Evolutionary conservation across 2,113 vertebrate species (phyloP).

Genomic region (Panurus biarmicus): DNA sequence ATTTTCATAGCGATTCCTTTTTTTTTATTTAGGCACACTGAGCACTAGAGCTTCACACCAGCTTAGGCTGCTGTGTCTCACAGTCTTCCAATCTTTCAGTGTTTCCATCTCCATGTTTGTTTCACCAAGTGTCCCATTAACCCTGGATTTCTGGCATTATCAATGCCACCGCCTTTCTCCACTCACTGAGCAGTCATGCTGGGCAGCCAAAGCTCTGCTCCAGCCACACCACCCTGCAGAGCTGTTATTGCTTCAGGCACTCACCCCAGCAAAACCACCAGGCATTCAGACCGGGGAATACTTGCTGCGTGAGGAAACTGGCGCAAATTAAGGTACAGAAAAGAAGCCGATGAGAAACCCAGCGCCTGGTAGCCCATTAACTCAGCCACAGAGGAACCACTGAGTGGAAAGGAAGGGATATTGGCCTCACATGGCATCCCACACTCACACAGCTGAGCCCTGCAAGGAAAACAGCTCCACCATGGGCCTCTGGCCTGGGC

Average conservation of each 20-base stretch:
- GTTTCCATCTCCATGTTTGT: not conserved
- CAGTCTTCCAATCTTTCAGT: too few relatives aligned
- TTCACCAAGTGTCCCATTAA: not conserved
- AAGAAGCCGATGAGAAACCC: not conserved
- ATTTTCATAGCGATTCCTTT: not conserved
- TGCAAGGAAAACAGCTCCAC: not conserved
- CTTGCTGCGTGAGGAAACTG: not conserved
- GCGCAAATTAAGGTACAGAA: not conserved
- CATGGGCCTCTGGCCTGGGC: not conserved
- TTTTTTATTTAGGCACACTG: not conserved
- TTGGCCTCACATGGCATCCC: not conserved
- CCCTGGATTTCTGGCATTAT: not conserved
- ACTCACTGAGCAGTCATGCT: rapidly evolving
- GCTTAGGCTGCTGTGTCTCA: not conserved
- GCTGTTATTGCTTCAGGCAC: not conserved
- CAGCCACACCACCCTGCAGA: rapidly evolving
- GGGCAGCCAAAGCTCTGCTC: not conserved
- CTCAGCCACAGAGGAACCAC: not conserved
- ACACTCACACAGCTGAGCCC: not conserved
- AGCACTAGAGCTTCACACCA: not conserved
- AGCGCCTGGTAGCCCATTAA: not conserved
- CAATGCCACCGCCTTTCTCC: not conserved
- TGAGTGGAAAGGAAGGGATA: not conserved
- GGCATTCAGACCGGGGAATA: not conserved
- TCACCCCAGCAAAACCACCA: not conserved